Conservation (phyloP, 2,888 invertebrate genomes). For the Eumerus sabulonum region DNA sequence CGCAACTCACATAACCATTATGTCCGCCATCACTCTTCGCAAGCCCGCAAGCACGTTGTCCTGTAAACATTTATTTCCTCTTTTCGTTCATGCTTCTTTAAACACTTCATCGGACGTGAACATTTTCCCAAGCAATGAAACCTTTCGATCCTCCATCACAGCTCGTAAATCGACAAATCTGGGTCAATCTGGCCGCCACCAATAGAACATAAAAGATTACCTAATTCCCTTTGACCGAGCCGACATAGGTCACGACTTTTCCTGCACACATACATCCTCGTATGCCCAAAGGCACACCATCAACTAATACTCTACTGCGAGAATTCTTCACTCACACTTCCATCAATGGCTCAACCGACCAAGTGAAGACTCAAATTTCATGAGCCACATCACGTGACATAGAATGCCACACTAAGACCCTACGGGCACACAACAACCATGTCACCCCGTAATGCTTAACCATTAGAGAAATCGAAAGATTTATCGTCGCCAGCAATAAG, state of each 20-base stretch:
- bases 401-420: too few species aligned
- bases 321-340: not conserved
- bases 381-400: constrained; percentile 24
- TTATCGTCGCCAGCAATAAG: constrained; percentile 65
- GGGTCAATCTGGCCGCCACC: constrained; percentile 12
- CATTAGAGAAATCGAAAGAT: constrained; percentile 57
- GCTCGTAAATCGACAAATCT: constrained; percentile 30
- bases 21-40: constrained; percentile 11
- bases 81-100: constrained; percentile 22
- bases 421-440: too few species aligned
- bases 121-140: constrained; percentile 19
- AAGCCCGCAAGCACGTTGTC: constrained; percentile 13
- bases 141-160: too few species aligned
- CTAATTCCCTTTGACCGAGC: constrained; percentile 25
- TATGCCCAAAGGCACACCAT: too few species aligned
- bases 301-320: too few species aligned
- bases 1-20: constrained; percentile 20
- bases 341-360: constrained; percentile 9
- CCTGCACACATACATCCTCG: too few species aligned
- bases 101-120: constrained; percentile 48
- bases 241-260: too few species aligned
- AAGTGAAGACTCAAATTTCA: constrained; percentile 57
- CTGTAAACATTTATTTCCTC: constrained; percentile 37
- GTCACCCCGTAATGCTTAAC: constrained; percentile 52
- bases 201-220: not conserved